Percentiles rank a stretch among this genome's conserved stretches.
phyloP scores from a whole-genome alignment of 2,113 vertebrate species.

The Tachycineta bicolor region DNA sequence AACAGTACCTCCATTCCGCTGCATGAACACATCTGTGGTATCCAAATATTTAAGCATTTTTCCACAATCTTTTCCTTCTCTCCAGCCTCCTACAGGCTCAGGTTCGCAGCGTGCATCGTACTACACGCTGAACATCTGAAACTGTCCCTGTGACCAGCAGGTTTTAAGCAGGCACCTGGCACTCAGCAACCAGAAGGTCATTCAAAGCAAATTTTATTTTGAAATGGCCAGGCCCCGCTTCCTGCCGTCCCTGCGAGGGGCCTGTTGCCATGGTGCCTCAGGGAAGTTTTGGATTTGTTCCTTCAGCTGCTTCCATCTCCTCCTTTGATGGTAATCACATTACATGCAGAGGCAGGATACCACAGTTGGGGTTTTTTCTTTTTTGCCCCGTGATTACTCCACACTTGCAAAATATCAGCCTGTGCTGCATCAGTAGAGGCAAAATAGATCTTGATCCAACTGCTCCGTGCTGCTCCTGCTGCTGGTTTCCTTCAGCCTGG shows the following conservation, averaged over 20 bases:
- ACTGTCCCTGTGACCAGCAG: not conserved
- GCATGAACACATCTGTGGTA: conserved; percentile 72
- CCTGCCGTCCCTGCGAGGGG: not conserved
- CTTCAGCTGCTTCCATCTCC: conserved; percentile 15
- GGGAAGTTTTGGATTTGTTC: conserved; percentile 40
- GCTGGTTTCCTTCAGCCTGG: not conserved
- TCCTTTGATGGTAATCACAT: conserved; percentile 5
- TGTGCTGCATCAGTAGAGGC: not conserved
- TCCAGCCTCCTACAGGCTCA: not conserved
- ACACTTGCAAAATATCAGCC: not conserved
- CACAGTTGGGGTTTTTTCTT: not conserved
- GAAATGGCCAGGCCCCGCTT: not conserved
- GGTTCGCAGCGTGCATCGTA: not conserved
- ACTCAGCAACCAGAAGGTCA: not conserved
- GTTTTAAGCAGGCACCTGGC: not conserved
- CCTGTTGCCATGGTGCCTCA: conserved; percentile 74
- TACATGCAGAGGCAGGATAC: not conserved
- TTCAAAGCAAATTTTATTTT: not conserved
- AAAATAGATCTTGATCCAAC: not conserved
- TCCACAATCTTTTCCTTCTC: conserved; percentile 9
- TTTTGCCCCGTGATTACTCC: not conserved
- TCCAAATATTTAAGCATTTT: conserved; percentile 76
- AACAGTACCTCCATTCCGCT: conserved; percentile 68
- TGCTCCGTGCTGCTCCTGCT: not conserved
- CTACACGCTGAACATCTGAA: not conserved